Evolutionary conservation across 2,113 vertebrate species (phyloP), one percentile per base, ranked within the genome.

Genomic region (Choloepus hoffmanni): DNA sequence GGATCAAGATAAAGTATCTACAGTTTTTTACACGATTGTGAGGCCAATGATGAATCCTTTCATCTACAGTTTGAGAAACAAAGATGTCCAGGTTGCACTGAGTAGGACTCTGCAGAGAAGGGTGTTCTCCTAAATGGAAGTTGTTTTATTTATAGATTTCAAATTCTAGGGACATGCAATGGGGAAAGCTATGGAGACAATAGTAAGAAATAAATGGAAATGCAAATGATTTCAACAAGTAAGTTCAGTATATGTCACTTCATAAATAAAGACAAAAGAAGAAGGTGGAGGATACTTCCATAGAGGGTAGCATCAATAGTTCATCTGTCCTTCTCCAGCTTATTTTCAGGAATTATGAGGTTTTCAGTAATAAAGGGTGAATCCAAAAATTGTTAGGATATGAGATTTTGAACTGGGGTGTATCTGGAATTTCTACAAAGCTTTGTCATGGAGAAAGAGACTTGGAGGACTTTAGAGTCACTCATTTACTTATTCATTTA

Each of bases 1-100:
- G 28, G 21, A 94, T 30, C 5, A 36, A 36, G 88, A 77, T 18
- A 88, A 73, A 36, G 48, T 88, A 33, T n/a, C 62, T 12, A 94
- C 95, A 36, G 3, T 93, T 21, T 79, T 96, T 26, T 94, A 96
- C 23, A 92, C 92, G 16, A 92, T 77, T 53, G n/a, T 96, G 30
- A 70, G 36, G 1, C 83, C 92, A 24, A 72, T 88, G 88, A 28
- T 94, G 45, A 91, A 94, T 58, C 76, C 76, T 28, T 81, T 96
- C 10, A 83, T 88, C 9, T 92, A 92, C n/a, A 92, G 77, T 55
- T 28, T 92, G 60, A 55, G 92, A 81, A 94, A 96, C 33, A 84
- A 91, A 50, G 70, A 92, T 45, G 70, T 94, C 76, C 78, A 96
- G 62, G 23, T 19, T 58, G 95, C 83, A 3, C 28, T 96, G 26